phyloP scores from a whole-genome alignment of 2,888 invertebrate genomes.

The Rotaria macrura region DNA sequence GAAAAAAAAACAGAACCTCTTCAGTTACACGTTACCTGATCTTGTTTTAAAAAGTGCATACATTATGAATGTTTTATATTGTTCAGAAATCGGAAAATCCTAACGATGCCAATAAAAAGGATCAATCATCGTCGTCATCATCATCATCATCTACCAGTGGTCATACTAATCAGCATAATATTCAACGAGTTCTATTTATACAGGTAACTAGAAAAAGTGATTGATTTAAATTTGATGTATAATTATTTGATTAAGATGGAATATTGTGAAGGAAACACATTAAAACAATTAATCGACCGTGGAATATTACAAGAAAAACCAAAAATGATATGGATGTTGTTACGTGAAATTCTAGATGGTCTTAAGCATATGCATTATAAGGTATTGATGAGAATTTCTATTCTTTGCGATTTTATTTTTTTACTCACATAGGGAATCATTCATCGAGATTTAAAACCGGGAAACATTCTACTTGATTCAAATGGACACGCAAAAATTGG shows the following conservation, averaged over 20 bases:
- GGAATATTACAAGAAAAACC: slow-evolving; percentile 63
- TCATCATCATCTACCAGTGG: not conserved
- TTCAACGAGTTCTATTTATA: slow-evolving; percentile 8
- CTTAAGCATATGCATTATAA: slow-evolving; percentile 82
- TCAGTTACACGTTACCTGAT: too few relatives aligned
- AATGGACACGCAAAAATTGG: slow-evolving; percentile 88
- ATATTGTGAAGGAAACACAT: slow-evolving; percentile 88
- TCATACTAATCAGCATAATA: not conserved
- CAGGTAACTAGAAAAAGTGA: not conserved
- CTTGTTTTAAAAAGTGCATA: too few relatives aligned
- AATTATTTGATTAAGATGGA: slow-evolving; percentile 66
- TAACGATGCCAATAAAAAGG: not conserved
- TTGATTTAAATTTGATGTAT: not conserved
- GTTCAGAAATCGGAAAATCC: not conserved
- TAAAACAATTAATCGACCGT: slow-evolving; percentile 68
- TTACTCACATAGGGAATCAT: slow-evolving; percentile 55
- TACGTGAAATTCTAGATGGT: slow-evolving; percentile 83
- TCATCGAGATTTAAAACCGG: slow-evolving; percentile 54
- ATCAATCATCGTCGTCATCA: not conserved
- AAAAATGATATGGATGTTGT: slow-evolving; percentile 75
- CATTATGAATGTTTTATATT: not conserved
- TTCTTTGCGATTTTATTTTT: slow-evolving; percentile 36
- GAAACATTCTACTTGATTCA: slow-evolving; percentile 85
- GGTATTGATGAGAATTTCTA: slow-evolving; percentile 53
- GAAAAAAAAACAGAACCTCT: too few relatives aligned